These are phyloP conservation scores for Phthorimaea operculella DNA, from an alignment of 1,140 invertebrate genomes.

Conservation along the genomic window DNA sequence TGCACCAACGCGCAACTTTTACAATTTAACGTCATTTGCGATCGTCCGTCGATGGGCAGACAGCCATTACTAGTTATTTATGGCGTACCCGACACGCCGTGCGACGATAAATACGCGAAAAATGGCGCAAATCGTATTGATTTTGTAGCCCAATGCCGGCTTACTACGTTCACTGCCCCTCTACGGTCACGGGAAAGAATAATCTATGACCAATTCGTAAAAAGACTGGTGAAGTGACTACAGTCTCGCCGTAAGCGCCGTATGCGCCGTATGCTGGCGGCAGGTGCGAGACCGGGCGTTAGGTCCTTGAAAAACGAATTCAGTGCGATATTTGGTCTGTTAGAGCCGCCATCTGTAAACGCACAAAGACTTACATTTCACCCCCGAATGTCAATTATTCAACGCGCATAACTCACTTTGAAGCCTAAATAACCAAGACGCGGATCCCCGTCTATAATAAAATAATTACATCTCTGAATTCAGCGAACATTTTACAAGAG, in stretches of 20 bases:
- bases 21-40: background rate
- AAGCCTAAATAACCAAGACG: background rate
- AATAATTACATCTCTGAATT: background rate
- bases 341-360: too few species aligned
- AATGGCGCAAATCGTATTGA: slow-evolving; percentile 3
- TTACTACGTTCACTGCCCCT: too few species aligned
- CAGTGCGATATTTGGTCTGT: too few species aligned
- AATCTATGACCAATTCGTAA: too few species aligned
- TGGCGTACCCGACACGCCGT: background rate
- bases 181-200: too few species aligned
- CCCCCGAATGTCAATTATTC: background rate
- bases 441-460: background rate
- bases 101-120: background rate
- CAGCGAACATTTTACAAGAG: background rate
- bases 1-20: background rate
- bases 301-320: too few species aligned
- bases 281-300: too few species aligned
- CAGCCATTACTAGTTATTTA: slow-evolving; percentile 2
- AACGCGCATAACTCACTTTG: background rate
- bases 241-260: too few species aligned
- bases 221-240: too few species aligned
- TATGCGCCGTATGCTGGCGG: too few species aligned
- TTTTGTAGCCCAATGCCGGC: background rate
- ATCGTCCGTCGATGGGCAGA: background rate
- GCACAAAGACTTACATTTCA: background rate